phyloP scores from a whole-genome alignment of 1,140 invertebrate species.

The Cotesia typhae region DNA sequence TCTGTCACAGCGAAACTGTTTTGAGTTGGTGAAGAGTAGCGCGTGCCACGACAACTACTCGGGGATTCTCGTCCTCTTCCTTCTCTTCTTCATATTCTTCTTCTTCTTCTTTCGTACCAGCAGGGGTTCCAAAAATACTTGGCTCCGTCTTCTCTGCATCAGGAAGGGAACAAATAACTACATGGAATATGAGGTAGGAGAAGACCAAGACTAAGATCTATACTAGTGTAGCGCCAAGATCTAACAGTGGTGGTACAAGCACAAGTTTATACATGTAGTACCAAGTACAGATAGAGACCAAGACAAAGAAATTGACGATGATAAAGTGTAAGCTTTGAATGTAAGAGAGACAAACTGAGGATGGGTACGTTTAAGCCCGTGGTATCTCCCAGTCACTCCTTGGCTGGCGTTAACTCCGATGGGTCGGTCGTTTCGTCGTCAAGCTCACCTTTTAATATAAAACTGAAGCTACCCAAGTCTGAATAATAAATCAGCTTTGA shows the following conservation, averaged over 20 bases:
- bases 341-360: conserved; percentile 34
- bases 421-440: conserved; percentile 25
- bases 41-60: conserved; percentile 26
- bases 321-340: conserved; percentile 17
- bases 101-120: conserved; percentile 1
- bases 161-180: conserved; percentile 20
- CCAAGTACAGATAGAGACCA: no score
- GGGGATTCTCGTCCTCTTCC: background rate
- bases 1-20: conserved; percentile 31
- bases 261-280: no score
- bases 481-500: no score
- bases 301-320: no score
- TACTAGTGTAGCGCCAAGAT: no score
- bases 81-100: background rate
- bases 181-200: background rate
- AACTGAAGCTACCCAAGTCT: background rate
- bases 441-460: background rate
- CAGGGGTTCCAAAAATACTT: conserved; percentile 27
- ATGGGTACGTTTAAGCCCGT: conserved; percentile 35
- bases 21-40: conserved; percentile 19
- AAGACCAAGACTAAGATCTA: no score
- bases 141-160: conserved; percentile 6
- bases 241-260: no score
- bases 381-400: conserved; percentile 47
- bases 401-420: conserved; percentile 47